These are phyloP conservation scores for Panagrolaimus sp. DNA, from an alignment of 1,140 invertebrate species.

Conservation along the genomic window DNA sequence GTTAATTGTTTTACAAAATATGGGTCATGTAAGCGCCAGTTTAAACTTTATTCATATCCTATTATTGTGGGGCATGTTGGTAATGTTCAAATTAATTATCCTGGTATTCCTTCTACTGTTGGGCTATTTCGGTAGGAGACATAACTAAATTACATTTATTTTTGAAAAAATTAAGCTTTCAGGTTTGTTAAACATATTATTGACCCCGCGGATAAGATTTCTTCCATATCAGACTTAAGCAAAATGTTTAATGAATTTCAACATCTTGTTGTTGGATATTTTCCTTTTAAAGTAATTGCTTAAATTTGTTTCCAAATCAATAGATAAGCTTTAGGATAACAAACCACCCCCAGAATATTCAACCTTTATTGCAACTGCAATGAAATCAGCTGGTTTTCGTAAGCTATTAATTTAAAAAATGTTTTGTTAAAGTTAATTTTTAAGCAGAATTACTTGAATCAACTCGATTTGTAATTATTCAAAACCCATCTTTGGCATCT, in stretches of 20 bases:
- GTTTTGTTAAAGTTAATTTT: background rate
- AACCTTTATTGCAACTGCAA: background rate
- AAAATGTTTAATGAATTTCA: background rate
- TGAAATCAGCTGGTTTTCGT: background rate
- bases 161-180: background rate
- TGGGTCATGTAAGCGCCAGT: background rate
- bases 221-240: background rate
- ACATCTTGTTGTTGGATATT: slow-evolving; percentile 2
- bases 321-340: too few species aligned
- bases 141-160: background rate
- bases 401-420: background rate
- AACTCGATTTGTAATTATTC: background rate
- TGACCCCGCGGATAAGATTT: background rate
- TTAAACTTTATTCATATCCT: background rate
- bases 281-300: background rate
- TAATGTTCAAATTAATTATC: slow-evolving; percentile 3
- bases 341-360: background rate
- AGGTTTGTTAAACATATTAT: background rate
- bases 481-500: background rate
- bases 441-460: background rate
- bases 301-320: background rate
- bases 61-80: background rate
- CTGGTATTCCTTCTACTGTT: background rate
- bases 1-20: slow-evolving; percentile 1
- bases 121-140: background rate